Conservation (phyloP, 92 coral and sea anemone species). For the Montipora capitata region DNA sequence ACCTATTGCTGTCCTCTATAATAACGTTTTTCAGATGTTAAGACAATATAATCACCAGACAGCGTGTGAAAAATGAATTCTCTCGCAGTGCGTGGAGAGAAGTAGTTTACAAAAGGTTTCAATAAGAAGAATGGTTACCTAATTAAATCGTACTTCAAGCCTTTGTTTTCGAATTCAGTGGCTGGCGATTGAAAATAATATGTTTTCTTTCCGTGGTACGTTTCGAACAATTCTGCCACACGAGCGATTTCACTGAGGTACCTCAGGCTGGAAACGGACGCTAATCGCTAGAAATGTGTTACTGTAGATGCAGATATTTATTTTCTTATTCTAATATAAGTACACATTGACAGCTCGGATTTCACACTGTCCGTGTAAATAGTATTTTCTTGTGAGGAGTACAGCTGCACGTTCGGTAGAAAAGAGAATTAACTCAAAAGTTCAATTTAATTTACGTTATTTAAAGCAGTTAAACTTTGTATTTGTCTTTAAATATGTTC, state of each 20-base stretch:
- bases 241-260: background rate
- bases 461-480: background rate
- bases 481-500: conserved; percentile 10
- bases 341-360: no score
- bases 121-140: background rate
- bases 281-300: no score
- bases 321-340: no score
- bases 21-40: conserved; percentile 19
- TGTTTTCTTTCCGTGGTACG: background rate
- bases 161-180: conserved; percentile 11
- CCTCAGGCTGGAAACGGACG: background rate
- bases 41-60: conserved; percentile 34
- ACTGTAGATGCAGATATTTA: no score
- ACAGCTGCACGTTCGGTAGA: background rate
- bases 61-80: conserved; percentile 60
- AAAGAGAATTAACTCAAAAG: background rate
- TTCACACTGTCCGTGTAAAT: no score
- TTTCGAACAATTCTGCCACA: background rate
- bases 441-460: conserved; percentile 16
- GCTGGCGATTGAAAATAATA: conserved; percentile 21
- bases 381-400: background rate
- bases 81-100: conserved; percentile 20
- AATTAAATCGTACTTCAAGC: conserved; percentile 35
- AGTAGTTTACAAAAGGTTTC: conserved; percentile 31
- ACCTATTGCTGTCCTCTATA: conserved; percentile 43